Base-by-base conservation (phyloP, 2,888 invertebrate genomes). In the Agriotes lineatus region DNA sequence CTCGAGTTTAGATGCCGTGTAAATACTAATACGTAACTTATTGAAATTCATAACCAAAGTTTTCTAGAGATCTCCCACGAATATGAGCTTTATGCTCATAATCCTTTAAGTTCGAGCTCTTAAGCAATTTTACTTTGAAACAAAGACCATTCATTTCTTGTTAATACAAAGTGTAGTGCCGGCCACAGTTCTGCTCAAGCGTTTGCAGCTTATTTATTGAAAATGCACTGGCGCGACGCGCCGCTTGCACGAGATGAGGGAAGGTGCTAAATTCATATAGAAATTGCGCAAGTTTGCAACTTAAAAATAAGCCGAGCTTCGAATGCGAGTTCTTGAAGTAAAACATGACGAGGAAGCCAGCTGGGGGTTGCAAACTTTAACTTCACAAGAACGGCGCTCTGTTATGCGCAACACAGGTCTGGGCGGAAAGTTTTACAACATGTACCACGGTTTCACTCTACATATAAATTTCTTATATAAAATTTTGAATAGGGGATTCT, bases 1-100 rank as follows among this genome's bases (percentile, higher is more conserved):
- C 71, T 75, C 67, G 72, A 72, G 72, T 75, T 73, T 74, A 74
- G 75, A 76, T 75, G 76, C 76, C 76, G 74, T 77, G 80, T 79
- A 82, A 81, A 81, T 81, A 81, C 78, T 78, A 79, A 80, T 81
- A 80, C 81, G 81, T 81, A 79, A 78, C 80, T 80, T 82, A 80
- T 80, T 80, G 80, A 81, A 81, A 81, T 81, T 81, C 82, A 81
- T 79, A 81, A 78, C 78, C 75, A 76, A 76, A 79, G 77, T 80
- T 80, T 75, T 72, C 74, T 71, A 61, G 64, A 70, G 74, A 73
- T 70, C 74, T 71, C 72, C 64, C 57, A 71, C 76, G 76, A 79
- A 79, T 79, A 75, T 76, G 76, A 77, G 76, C 79, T 78, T 78
- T 79, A 79, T 74, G 75, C 73, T 70, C 64, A 74, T 78, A 79